phyloP scores from a whole-genome alignment of 2,797 vertebrate species.

The Hippocampus kuda region DNA sequence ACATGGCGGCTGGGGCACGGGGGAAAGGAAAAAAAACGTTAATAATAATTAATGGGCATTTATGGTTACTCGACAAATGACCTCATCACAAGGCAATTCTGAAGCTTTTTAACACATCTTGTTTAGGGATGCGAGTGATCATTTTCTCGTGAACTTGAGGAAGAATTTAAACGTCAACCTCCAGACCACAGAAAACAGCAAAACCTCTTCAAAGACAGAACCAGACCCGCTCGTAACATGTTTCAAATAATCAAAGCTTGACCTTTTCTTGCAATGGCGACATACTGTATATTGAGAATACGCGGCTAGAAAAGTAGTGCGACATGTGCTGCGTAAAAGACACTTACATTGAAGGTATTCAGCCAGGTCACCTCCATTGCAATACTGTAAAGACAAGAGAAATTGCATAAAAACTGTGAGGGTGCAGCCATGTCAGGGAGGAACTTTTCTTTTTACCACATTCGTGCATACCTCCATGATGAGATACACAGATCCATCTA shows the following conservation, averaged over 20 bases:
- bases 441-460: conserved; percentile 7
- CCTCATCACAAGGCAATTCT: conserved; percentile 1
- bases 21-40: background rate
- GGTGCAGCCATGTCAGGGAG: background rate
- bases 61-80: conserved; percentile 1
- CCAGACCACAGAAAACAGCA: conserved; percentile 24
- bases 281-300: conserved; percentile 6
- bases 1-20: background rate
- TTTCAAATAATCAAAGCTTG: conserved; percentile 13
- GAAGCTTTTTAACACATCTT: background rate
- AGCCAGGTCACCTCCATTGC: conserved; percentile 95
- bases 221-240: conserved; percentile 10
- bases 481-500: conserved; percentile 89
- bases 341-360: conserved; percentile 96
- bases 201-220: conserved; percentile 27
- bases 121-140: background rate
- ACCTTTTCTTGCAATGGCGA: conserved; percentile 6
- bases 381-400: conserved; percentile 73
- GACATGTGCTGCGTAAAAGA: conserved; percentile 3
- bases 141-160: conserved; percentile 17
- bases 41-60: conserved; percentile 6
- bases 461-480: conserved; percentile 90
- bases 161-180: conserved; percentile 11
- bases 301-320: background rate
- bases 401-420: background rate